Conservation (phyloP, 2,888 invertebrate genomes). For the Xylota sylvarum region DNA sequence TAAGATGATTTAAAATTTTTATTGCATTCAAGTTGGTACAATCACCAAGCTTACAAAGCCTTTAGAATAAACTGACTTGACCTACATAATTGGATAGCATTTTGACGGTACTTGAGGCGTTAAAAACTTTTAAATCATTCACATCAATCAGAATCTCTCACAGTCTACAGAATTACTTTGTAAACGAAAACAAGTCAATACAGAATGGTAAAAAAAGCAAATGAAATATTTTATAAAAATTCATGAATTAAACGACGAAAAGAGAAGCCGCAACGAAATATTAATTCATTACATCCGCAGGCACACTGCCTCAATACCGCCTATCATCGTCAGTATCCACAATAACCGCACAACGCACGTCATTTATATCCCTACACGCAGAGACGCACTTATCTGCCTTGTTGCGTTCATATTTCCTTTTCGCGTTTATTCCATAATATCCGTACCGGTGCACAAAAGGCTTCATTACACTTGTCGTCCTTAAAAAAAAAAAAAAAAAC, state of each 20-base stretch:
- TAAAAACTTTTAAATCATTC: neutral
- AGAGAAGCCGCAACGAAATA: conserved; percentile 28
- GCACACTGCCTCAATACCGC: neutral
- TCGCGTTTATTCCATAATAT: conserved; percentile 47
- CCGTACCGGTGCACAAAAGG: conserved; percentile 50
- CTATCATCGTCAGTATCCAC: conserved; percentile 2
- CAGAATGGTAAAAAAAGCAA: conserved; percentile 6
- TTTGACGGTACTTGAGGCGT: neutral
- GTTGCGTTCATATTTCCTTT: conserved; percentile 40
- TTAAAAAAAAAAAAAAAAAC: conserved; percentile 13
- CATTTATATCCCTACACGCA: conserved; percentile 14
- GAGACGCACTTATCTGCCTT: conserved; percentile 22
- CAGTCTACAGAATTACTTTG: neutral
- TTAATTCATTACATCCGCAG: conserved; percentile 44
- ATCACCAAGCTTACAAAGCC: no score
- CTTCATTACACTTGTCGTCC: conserved; percentile 36
- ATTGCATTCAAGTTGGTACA: neutral
- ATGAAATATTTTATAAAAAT: conserved; percentile 38
- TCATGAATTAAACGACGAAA: conserved; percentile 12
- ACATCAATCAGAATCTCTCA: neutral
- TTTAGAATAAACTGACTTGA: neutral
- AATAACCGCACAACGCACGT: conserved; percentile 5
- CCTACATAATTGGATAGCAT: neutral
- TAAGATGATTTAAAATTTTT: no score
- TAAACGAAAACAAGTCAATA: conserved; percentile 36